phyloP scores from a whole-genome alignment of 2,797 vertebrate species.

The Ctenosaura bakeri region DNA sequence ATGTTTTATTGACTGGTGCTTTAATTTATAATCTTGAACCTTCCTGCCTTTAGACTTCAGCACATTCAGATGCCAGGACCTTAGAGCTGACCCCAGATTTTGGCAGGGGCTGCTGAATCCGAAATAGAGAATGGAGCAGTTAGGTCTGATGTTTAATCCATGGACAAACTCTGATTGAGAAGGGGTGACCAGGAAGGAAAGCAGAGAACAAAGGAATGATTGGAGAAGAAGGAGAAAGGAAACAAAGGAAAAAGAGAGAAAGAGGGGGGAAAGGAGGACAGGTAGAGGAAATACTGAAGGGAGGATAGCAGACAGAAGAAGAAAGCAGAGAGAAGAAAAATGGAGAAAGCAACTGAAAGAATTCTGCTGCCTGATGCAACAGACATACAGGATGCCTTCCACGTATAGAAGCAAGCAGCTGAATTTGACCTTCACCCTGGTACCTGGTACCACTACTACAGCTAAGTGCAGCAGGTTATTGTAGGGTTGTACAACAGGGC shows the following conservation, averaged over 20 bases:
- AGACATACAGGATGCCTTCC: too few species aligned
- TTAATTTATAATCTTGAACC: neutral
- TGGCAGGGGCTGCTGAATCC: neutral
- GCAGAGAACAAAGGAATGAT: too few species aligned
- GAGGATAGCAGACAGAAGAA: neutral
- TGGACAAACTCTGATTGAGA: neutral
- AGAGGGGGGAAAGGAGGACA: neutral
- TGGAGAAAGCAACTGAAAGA: neutral
- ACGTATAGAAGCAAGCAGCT: too few species aligned
- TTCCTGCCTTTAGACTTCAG: neutral
- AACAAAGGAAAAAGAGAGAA: neutral
- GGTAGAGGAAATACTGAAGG: neutral
- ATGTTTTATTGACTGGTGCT: neutral
- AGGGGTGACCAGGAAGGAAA: too few species aligned
- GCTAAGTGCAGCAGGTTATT: too few species aligned
- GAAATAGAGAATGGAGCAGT: neutral
- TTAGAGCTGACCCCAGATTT: neutral
- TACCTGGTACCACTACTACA: too few species aligned
- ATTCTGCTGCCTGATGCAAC: too few species aligned
- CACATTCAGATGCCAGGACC: neutral
- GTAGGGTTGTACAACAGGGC: too few species aligned
- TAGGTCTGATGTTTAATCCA: neutral
- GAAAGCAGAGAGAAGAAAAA: neutral
- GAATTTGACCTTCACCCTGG: too few species aligned
- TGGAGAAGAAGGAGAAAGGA: neutral